These are phyloP conservation scores for Phyllostomus discolor DNA, from an alignment of 2,113 vertebrate genomes.

Conservation along the genomic window DNA sequence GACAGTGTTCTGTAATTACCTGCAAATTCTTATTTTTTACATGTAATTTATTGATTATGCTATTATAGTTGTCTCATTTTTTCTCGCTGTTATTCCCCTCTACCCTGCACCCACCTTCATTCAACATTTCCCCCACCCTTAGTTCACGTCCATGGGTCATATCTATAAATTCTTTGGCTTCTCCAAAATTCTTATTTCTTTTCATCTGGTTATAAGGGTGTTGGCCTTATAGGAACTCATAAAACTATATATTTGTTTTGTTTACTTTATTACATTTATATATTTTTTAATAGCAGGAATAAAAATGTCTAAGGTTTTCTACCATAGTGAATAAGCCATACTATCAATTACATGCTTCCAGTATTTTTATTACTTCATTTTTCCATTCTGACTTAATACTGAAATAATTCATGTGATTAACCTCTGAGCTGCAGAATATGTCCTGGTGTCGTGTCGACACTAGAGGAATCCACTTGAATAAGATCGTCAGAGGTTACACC, in stretches of 20 bases:
- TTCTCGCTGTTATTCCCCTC: too few species aligned
- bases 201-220: background rate
- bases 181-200: too few species aligned
- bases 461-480: background rate
- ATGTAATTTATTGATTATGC: too few species aligned
- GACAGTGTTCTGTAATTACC: background rate
- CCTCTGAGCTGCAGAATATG: background rate
- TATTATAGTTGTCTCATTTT: too few species aligned
- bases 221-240: background rate
- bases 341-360: background rate
- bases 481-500: background rate
- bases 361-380: background rate
- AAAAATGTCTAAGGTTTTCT: background rate
- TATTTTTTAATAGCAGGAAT: background rate
- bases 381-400: background rate
- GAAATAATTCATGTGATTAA: background rate
- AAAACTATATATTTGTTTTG: background rate
- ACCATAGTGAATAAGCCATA: background rate
- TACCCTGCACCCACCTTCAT: too few species aligned
- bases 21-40: background rate
- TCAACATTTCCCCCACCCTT: too few species aligned
- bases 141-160: too few species aligned
- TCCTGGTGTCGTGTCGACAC: background rate
- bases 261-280: background rate
- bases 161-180: too few species aligned